Evolutionary conservation across 2,113 vertebrate genomes (phyloP).

Genomic region (Shinisaurus crocodilurus): DNA sequence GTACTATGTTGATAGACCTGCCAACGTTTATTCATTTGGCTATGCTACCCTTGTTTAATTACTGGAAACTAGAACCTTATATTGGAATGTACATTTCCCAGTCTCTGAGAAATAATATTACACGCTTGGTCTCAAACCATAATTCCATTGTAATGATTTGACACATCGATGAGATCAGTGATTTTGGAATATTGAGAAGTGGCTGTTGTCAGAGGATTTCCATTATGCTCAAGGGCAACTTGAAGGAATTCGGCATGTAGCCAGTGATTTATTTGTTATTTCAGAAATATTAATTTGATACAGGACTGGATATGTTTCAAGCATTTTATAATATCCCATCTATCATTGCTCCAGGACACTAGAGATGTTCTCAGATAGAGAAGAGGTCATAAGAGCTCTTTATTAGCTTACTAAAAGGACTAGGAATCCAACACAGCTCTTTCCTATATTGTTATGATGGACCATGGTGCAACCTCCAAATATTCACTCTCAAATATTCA

Average conservation of each 20-base stretch:
- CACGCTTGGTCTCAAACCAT: neutral
- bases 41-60: conserved; percentile 24
- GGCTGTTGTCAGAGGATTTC: conserved; percentile 51
- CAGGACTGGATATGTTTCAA: conserved; percentile 44
- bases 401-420: neutral
- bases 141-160: conserved; percentile 33
- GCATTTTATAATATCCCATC: conserved; percentile 45
- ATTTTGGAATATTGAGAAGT: conserved; percentile 57
- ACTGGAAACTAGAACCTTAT: conserved; percentile 16
- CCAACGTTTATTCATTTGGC: conserved; percentile 37
- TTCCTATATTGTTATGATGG: neutral
- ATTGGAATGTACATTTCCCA: neutral
- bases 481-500: neutral
- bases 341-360: conserved; percentile 31
- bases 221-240: conserved; percentile 68
- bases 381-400: neutral
- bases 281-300: conserved; percentile 46
- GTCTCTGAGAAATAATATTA: conserved; percentile 15
- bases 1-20: conserved; percentile 38
- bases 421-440: neutral
- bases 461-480: neutral
- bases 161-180: conserved; percentile 51
- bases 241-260: conserved; percentile 46
- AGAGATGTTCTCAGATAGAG: conserved; percentile 30
- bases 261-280: conserved; percentile 60